Percentiles rank a stretch among this genome's conserved stretches.
Conservation (phyloP, 2,888 invertebrate genomes). For the Liopterus haemorrhoidalis region DNA sequence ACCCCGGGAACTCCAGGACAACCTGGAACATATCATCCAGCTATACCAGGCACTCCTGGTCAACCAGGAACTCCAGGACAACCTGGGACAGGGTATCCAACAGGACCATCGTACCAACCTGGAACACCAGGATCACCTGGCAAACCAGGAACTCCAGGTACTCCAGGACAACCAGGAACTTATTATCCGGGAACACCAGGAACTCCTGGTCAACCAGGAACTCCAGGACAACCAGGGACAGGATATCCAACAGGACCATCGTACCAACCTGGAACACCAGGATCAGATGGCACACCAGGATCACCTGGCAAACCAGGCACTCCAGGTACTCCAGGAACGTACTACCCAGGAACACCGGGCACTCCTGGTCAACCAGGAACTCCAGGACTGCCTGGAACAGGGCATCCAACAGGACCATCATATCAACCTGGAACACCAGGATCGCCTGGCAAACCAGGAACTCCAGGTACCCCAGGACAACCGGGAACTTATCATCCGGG, state of each 20-base stretch:
- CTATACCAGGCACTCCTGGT: conserved; percentile 18
- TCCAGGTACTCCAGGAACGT: conserved; percentile 23
- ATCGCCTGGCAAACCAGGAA: conserved; percentile 11
- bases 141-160: conserved; percentile 26
- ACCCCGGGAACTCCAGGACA: conserved; percentile 9
- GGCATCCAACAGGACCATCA: conserved; percentile 34
- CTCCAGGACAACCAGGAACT: conserved; percentile 15
- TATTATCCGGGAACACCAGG: conserved; percentile 17
- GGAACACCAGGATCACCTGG: conserved; percentile 27
- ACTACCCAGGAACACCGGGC: conserved; percentile 22
- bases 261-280: too few relatives aligned
- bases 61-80: conserved; percentile 30
- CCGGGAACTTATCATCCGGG: too few relatives aligned
- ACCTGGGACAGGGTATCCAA: conserved; percentile 22
- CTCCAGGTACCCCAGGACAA: conserved; percentile 12
- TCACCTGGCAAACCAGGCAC: conserved; percentile 51
- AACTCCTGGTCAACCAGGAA: conserved; percentile 16
- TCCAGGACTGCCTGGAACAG: conserved; percentile 35
- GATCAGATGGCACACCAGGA: conserved; percentile 44
- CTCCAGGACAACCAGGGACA: conserved; percentile 20
- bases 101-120: conserved; percentile 17
- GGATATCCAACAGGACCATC: conserved; percentile 24
- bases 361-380: conserved; percentile 44
- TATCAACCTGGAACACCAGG: conserved; percentile 21
- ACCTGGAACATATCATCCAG: conserved; percentile 11